Percentiles rank a stretch among this genome's conserved stretches.
Conservation (phyloP, 2,888 invertebrate genomes). For the Rhagonycha lutea region DNA sequence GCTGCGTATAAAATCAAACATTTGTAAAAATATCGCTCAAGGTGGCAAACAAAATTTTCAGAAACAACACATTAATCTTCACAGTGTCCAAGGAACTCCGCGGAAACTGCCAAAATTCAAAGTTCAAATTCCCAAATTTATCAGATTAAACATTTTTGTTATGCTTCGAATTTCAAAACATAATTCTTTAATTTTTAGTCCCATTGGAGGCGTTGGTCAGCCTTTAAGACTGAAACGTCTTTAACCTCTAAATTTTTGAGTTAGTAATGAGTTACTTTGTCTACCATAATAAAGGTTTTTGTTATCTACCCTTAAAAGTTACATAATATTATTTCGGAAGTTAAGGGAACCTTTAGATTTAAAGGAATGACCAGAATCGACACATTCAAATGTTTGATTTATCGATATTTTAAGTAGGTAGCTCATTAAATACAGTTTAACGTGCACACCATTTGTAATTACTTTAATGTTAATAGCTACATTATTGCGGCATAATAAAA, state of each 20-base stretch:
- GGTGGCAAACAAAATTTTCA: not conserved
- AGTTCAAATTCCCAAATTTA: not conserved
- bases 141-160: not conserved
- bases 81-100: not conserved
- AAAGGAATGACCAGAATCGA: too few relatives aligned
- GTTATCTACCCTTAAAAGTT: too few relatives aligned
- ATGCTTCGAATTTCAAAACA: not conserved
- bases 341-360: too few relatives aligned
- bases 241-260: too few relatives aligned
- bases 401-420: not conserved
- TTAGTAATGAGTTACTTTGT: too few relatives aligned
- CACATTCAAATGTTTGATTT: not conserved
- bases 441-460: not conserved
- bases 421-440: not conserved
- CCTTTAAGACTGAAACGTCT: too few relatives aligned
- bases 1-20: not conserved
- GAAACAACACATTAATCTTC: not conserved
- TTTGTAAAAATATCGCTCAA: too few relatives aligned
- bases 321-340: too few relatives aligned
- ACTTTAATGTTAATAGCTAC: not conserved
- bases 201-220: too few relatives aligned
- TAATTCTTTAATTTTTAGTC: not conserved
- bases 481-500: not conserved
- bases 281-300: too few relatives aligned
- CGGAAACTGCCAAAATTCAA: conserved; percentile 9